Conservation (phyloP, 2,113 vertebrate genomes). For the Edolisoma coerulescens region DNA sequence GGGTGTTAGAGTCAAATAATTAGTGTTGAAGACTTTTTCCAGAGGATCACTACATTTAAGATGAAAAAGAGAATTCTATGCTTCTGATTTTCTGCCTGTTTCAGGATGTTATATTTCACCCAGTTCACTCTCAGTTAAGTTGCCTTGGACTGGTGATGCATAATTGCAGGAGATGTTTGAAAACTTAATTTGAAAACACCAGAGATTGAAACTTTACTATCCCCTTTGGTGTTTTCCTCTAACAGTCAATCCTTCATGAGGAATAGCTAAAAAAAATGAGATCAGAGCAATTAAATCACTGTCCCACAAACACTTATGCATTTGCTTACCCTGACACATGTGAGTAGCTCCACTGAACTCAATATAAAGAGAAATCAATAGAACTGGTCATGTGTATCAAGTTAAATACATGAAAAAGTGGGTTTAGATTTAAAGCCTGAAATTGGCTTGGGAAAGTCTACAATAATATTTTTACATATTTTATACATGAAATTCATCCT, state of each 20-base stretch:
- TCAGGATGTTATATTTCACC: neutral
- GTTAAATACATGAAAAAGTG: neutral
- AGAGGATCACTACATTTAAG: neutral
- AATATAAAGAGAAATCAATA: conserved; percentile 25
- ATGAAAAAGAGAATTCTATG: neutral
- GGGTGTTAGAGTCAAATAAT: neutral
- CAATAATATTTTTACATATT: neutral
- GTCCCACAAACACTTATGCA: conserved; percentile 8
- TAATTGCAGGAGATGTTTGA: neutral
- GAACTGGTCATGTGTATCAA: conserved; percentile 28
- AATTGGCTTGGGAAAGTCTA: neutral
- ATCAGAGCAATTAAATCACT: conserved; percentile 42
- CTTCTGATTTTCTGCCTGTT: neutral
- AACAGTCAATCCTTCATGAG: neutral
- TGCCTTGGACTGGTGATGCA: neutral
- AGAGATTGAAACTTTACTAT: neutral
- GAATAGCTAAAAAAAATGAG: neutral
- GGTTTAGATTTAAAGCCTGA: neutral
- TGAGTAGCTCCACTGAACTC: conserved; percentile 45
- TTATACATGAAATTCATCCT: neutral
- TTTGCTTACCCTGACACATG: conserved; percentile 33
- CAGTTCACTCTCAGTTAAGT: neutral
- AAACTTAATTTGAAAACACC: neutral
- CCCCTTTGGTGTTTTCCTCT: neutral
- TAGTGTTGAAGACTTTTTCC: neutral